Base-by-base conservation (phyloP, 1,140 invertebrate species). In the Episyrphus balteatus region DNA sequence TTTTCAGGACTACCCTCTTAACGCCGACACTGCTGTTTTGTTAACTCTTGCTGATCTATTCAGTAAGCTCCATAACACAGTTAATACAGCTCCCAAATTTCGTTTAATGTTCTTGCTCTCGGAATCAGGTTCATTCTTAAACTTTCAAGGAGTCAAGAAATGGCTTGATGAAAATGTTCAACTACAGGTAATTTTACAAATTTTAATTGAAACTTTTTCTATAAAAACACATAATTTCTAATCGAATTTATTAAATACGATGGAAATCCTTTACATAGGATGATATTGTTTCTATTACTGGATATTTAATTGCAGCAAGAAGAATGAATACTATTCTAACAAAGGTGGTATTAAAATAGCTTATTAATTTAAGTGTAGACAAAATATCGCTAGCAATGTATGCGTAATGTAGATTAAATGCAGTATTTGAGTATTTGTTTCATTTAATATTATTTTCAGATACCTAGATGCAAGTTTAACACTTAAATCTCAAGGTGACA, bases 81-180 rank as follows among this genome's bases (percentile, higher is more conserved):
- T 79, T 9, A 79, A 82, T 57, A 88, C 86, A 38, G 78, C 88
- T 55, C 87, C 92, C 8, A 83, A 81, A 50, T 85, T 85, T 56
- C 92, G 96, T 62, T 66, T 99, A 11, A 66, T 97, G 11, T 99
- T 99, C 66, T 73, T 97, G 26, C 70, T 96, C 17, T 83, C 92
- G 41, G 92, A 92, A 34, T 89, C 81, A 49, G 95, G 95, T 13
- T 92, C 96, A 70, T 60, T 77, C 0, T 81, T 93, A 15, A 99
- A 98, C 72, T 99, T 92, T 62, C 86, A 93, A 62, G 91, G 93
- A 18, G 87, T 88, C 34, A 95, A 97, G 73, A 92, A 93, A 59
- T 98, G 92, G 88, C 75, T 98, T 10, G 93, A 99, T 68, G 66
- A 68, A 17, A 67, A 64, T 54, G 47, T 49, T 18, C 64, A 83